Conservation (phyloP, 2,113 vertebrate species). For the Hystrix cristata region DNA sequence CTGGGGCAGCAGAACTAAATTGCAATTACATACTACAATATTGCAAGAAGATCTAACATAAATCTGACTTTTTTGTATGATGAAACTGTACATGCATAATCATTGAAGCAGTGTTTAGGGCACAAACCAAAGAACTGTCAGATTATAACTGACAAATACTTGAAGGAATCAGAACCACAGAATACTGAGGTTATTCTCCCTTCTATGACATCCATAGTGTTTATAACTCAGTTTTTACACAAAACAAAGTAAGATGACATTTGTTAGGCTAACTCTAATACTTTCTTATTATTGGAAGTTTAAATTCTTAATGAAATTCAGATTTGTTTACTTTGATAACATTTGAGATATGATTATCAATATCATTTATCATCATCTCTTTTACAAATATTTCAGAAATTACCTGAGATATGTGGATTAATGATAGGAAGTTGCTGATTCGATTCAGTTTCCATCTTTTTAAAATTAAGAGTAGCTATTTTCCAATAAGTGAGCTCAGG, state of each 20-base stretch:
- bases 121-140: not conserved
- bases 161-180: not conserved
- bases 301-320: slow-evolving; percentile 36
- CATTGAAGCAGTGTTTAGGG: slow-evolving; percentile 24
- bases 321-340: slow-evolving; percentile 43
- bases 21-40: slow-evolving; percentile 26
- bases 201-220: not conserved
- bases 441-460: slow-evolving; percentile 18
- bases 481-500: slow-evolving; percentile 55
- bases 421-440: not conserved
- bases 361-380: slow-evolving; percentile 15
- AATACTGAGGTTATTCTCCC: not conserved
- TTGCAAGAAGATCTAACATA: slow-evolving; percentile 50
- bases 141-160: not conserved
- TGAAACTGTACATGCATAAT: not conserved
- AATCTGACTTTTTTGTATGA: slow-evolving; percentile 39
- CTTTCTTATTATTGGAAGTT: not conserved
- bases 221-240: slow-evolving; percentile 59
- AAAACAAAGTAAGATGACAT: slow-evolving; percentile 56
- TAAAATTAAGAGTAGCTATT: not conserved
- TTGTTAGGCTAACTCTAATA: slow-evolving; percentile 26
- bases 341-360: not conserved
- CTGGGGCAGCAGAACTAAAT: slow-evolving; percentile 62
- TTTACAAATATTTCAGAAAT: not conserved
- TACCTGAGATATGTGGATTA: not conserved